Base-by-base conservation (phyloP, 2,888 invertebrate species). In the Choristoneura rosaceana region DNA sequence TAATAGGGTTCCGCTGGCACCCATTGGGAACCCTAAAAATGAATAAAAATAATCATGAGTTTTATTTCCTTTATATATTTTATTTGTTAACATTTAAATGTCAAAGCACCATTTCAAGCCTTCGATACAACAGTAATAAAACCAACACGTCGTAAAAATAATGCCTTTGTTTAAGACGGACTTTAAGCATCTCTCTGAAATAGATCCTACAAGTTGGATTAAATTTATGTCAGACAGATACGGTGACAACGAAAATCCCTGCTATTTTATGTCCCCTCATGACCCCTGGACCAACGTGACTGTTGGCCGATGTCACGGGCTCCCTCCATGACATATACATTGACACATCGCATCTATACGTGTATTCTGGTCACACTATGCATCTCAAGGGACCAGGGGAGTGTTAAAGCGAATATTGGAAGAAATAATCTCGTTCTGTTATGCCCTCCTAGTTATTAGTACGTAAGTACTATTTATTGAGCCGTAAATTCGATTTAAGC, bases 341-440 rank as follows among this genome's bases (percentile, higher is more conserved):
- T 43, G 67, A 71, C 61, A 65, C 60, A 67, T 52, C 14, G 38
- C n/a, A 52, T 12, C 41, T 70, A 70, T 47, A 64, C 55, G n/a
- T 38, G 67, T 68, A 71, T 64, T 73, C 69, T 52, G 68, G 73
- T 73, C 73, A 73, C 69, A 73, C 73, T 67, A 71, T 64, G 60
- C 69, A 64, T 69, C 73, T 73, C 73, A 43, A 60, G 73, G 64
- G 73, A 73, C 73, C 43, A 64, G 73, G 73, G 73, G 73, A 63
- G 64, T 61, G 47, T 67, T 68, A 71, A 58, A 73, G 64, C 73
- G 68, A 68, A 69, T 69, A 73, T 73, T 69, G 73, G 73, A 64
- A 73, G 73, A 73, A 73, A 73, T 73, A 73, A 73, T 73, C 73
- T 69, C 64, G 73, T 73, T 73, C 73, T 73, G 73, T 71, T 67